phyloP scores from a whole-genome alignment of 2,113 vertebrate genomes.

The Rhabdornis inornatus region DNA sequence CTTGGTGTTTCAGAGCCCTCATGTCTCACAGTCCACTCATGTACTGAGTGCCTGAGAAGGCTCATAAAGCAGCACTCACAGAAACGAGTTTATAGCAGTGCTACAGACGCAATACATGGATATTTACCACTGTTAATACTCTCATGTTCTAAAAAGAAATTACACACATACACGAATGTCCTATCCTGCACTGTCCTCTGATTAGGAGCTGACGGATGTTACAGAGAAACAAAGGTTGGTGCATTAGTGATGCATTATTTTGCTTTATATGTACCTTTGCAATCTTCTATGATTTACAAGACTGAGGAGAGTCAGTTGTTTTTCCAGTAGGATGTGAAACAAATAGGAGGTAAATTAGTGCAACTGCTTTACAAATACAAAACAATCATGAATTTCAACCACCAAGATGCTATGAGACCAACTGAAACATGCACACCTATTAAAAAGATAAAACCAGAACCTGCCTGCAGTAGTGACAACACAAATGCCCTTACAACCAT shows the following conservation, averaged over 20 bases:
- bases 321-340: neutral
- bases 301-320: neutral
- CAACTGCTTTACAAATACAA: neutral
- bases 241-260: neutral
- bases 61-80: neutral
- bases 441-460: neutral
- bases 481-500: neutral
- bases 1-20: neutral
- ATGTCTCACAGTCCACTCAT: rapidly evolving
- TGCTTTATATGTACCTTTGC: neutral
- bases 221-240: neutral
- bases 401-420: neutral
- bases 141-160: neutral
- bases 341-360: neutral
- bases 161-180: neutral
- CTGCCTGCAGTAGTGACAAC: neutral
- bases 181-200: neutral
- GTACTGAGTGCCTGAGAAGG: neutral
- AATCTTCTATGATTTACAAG: neutral
- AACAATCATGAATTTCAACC: neutral
- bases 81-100: neutral
- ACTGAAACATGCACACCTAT: neutral
- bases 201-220: neutral
- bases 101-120: no score
- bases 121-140: neutral